Base-by-base conservation (phyloP, 2,797 vertebrate species). In the Catharus ustulatus region DNA sequence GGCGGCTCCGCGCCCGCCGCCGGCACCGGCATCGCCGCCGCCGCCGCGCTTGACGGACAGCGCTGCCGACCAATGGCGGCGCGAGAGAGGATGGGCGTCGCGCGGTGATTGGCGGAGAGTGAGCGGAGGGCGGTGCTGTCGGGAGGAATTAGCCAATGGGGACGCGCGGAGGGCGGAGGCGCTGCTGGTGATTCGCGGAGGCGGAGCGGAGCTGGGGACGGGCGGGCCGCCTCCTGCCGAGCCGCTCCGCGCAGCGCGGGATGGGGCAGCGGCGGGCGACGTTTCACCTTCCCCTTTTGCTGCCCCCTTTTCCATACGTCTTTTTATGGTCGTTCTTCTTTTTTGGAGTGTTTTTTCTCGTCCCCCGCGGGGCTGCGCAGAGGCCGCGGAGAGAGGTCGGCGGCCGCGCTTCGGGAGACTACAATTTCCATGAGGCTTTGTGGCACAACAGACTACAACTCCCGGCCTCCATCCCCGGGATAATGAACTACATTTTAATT, bases 1-100 rank as follows among this genome's bases (percentile, higher is more conserved):
- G 83, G 54, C 71, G 75, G 13, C 86, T n/a, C 90, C 97, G 90
- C 49, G 86, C 71, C 71, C 74, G 62, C 69, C 52, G 72, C 61
- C 76, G 42, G 74, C 59, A 55, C 82, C 95, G 96, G 97, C 75
- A 76, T n/a, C 63, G 61, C 93, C 24, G 29, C 79, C 75, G 78
- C 87, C 6, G 95, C 97, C 96, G 96, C 67, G 74, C 58, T 38
- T 89, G 90, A 79, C 66, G 84, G 95, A 61, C 93, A 51, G 79
- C 34, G 4, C 30, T 5, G 11, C 23, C 1, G 27, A 1, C 85
- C 69, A 88, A 64, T 80, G 34, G 62, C 5, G 5, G 0, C 0
- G 40, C 1, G 51, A 7, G 13, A 17, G 1, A 8, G 80, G 74
- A 8, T 51, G 34, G 1, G 1, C 0, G 1, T 3, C 2, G 7